A percentile compares a stretch with the other conserved stretches of the same genome.
phyloP scores from a whole-genome alignment of 2,797 vertebrate species.

The Rhyacichthys aspro region DNA sequence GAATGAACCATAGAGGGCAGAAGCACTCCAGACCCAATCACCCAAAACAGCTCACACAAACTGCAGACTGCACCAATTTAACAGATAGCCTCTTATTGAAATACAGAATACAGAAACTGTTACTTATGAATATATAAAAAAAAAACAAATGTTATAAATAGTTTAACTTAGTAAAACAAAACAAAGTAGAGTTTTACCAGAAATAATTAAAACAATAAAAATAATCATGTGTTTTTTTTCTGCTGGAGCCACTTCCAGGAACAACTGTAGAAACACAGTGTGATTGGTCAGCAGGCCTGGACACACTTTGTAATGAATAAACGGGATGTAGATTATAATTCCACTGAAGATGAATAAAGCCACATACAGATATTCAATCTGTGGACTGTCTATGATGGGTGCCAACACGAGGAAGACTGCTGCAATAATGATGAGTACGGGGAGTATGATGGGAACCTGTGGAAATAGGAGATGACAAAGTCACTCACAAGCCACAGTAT shows the following conservation, averaged over 20 bases:
- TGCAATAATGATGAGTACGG: conserved; percentile 81
- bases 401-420: conserved; percentile 86
- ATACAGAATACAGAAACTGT: too few relatives aligned
- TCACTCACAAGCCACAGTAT: conserved; percentile 26
- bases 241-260: conserved; percentile 87
- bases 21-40: too few relatives aligned
- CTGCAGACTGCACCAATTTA: too few relatives aligned
- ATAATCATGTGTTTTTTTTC: conserved; percentile 76
- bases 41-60: too few relatives aligned
- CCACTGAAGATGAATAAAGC: conserved; percentile 85
- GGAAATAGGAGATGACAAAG: too few relatives aligned
- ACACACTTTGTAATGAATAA: conserved; percentile 83
- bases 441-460: conserved; percentile 88
- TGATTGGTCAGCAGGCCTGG: conserved; percentile 75
- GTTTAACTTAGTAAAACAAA: too few relatives aligned
- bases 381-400: conserved; percentile 85
- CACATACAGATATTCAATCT: conserved; percentile 86
- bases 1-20: too few relatives aligned
- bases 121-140: too few relatives aligned
- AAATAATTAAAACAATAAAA: background rate
- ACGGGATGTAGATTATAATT: conserved; percentile 83
- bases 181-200: background rate
- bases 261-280: conserved; percentile 86
- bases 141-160: too few relatives aligned
- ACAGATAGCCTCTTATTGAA: too few relatives aligned